A percentile compares a stretch with the other conserved stretches of the same genome.
Conservation (phyloP, 1,140 invertebrate genomes). For the Temnothorax longispinosus region DNA sequence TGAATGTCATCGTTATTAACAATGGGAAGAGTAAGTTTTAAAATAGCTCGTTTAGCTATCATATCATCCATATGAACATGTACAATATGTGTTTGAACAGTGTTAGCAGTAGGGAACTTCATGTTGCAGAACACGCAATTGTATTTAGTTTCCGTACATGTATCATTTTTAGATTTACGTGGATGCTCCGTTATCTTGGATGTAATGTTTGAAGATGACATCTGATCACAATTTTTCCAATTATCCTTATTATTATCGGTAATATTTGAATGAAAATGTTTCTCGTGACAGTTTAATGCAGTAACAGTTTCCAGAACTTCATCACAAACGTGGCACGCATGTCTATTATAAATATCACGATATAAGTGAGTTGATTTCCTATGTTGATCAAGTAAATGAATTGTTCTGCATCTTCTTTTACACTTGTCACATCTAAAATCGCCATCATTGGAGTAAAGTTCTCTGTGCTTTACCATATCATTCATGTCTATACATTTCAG, state of each 20-base stretch:
- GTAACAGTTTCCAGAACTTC: slow-evolving; percentile 64
- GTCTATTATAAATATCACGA: background rate
- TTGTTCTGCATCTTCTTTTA: slow-evolving; percentile 57
- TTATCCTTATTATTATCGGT: background rate
- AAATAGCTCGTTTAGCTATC: background rate
- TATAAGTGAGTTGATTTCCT: slow-evolving; percentile 59
- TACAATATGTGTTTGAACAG: slow-evolving; percentile 10
- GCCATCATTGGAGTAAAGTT: slow-evolving; percentile 71
- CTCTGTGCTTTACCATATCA: slow-evolving; percentile 58
- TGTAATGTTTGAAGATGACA: background rate
- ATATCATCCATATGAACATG: slow-evolving; percentile 12
- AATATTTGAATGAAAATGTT: slow-evolving; percentile 63
- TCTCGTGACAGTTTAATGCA: slow-evolving; percentile 69
- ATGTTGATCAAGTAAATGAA: slow-evolving; percentile 61
- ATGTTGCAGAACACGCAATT: slow-evolving; percentile 17
- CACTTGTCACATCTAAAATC: slow-evolving; percentile 73
- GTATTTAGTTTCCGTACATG: background rate
- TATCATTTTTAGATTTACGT: background rate
- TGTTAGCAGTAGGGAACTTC: background rate
- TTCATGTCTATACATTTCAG: slow-evolving; percentile 54
- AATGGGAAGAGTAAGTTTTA: background rate
- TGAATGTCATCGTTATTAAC: background rate
- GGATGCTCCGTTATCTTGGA: background rate
- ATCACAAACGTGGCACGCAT: slow-evolving; percentile 65
- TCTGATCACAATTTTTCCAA: background rate